phyloP scores from a whole-genome alignment of 2,113 vertebrate species.

The Entelurus aequoreus region DNA sequence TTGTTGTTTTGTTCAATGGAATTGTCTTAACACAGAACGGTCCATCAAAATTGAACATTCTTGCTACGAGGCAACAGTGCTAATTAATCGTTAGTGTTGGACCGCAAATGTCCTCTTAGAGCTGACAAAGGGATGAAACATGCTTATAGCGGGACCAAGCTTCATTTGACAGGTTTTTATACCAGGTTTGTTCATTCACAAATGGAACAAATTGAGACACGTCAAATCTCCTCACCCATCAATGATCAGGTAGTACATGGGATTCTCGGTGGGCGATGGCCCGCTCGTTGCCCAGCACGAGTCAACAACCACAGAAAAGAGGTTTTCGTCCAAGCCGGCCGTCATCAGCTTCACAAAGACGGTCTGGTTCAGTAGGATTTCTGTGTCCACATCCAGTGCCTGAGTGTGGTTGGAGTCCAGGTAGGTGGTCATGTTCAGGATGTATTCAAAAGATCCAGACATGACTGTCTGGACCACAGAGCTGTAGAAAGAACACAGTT shows the following conservation, averaged over 20 bases:
- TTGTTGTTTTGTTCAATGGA: too few relatives aligned
- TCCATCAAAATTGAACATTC: too few relatives aligned
- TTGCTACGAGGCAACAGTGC: too few relatives aligned
- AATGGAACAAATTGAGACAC: too few relatives aligned
- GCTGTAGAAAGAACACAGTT: slow-evolving; percentile 9
- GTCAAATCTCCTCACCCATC: slow-evolving; percentile 16
- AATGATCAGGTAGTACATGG: slow-evolving; percentile 17
- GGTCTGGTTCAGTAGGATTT: slow-evolving; percentile 19
- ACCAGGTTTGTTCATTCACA: too few relatives aligned
- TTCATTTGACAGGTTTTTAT: too few relatives aligned
- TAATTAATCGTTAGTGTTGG: too few relatives aligned
- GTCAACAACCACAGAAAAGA: slow-evolving; percentile 8
- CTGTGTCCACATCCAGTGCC: not conserved
- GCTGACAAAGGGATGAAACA: too few relatives aligned
- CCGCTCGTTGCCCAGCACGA: slow-evolving; percentile 30
- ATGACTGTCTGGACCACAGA: slow-evolving; percentile 5
- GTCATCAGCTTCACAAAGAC: slow-evolving; percentile 36
- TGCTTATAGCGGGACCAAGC: too few relatives aligned
- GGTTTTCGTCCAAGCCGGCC: slow-evolving; percentile 5
- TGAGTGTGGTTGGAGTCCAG: not conserved
- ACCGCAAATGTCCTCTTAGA: too few relatives aligned
- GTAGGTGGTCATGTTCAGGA: slow-evolving; percentile 27
- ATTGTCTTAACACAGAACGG: too few relatives aligned
- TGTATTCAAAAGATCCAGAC: slow-evolving; percentile 22
- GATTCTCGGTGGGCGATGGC: not conserved